Evolutionary conservation across 30 jellyfish, hydroid and myxozoan species (phyloP), one percentile per base, ranked within the genome.

Genomic region (Chrysaora quinquecirrha): DNA sequence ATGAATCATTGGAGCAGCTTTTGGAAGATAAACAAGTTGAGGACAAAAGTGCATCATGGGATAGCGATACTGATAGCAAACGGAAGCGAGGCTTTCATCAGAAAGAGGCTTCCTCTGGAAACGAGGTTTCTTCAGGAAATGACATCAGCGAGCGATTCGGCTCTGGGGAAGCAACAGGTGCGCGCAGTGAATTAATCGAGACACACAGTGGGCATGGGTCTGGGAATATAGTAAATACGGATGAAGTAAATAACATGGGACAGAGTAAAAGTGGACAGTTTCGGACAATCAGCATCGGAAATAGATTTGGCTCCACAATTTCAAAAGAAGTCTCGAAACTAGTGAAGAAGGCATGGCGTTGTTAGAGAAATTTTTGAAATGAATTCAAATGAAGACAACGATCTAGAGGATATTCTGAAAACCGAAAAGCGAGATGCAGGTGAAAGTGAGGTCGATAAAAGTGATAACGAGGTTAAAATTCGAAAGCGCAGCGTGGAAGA

Each of bases 401-500:
- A 12, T 2, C 22, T 34, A 1, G 21, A 70, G 2, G 32, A 16
- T 32, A 14, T 30, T 22, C 64, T 20, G 35, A 56, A 56, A 30
- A 31, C 22, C 1, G 35, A n/a, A 16, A 65, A 38, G 33, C 38
- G 19, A 34, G 54, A 31, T 10, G 85, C 33, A 11, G 70, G 85
- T 30, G 83, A 64, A 20, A 52, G 73, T 54, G 86, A 75, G 3
- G 58, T 29, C 9, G 64, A 27, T 16, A 66, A 60, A 56, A 23
- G 20, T 0, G 90, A 73, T 3, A n/a, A 11, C 35, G 95, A 66
- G 65, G 33, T 64, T 18, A 56, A 24, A 27, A 69, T 85, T 6
- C 52, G 82, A 29, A 73, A 83, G 31, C 64, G 87, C 30, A 75
- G 52, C 0, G 82, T 47, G 1, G 95, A 75, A 12, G 87, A 68